Evolutionary conservation across 2,113 vertebrate genomes (phyloP).

Genomic region (Oryzias celebensis): DNA sequence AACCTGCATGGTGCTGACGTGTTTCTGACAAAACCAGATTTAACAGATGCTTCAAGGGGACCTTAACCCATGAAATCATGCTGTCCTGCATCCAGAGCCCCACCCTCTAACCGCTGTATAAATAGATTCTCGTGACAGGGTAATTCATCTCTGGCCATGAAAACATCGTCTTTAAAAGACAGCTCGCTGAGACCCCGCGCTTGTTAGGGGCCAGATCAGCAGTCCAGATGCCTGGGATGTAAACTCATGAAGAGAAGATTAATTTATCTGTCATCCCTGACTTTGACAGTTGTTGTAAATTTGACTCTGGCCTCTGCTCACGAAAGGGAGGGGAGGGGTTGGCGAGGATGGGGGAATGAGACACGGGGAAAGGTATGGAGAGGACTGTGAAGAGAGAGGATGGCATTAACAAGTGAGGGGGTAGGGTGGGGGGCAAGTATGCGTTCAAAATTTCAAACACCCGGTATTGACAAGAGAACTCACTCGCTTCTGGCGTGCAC

Average conservation of each 20-base stretch:
- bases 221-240: conserved; percentile 90
- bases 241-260: conserved; percentile 97
- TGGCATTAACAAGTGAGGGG: conserved; percentile 42
- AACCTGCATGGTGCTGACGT: conserved; percentile 60
- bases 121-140: conserved; percentile 93
- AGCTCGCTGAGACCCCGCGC: conserved; percentile 87
- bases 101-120: conserved; percentile 89
- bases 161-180: conserved; percentile 94
- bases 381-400: conserved; percentile 46
- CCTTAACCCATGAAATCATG: conserved; percentile 88
- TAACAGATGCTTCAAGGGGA: conserved; percentile 85
- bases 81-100: conserved; percentile 84
- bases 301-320: conserved; percentile 83
- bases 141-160: conserved; percentile 94
- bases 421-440: conserved; percentile 38
- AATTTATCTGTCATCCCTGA: conserved; percentile 93
- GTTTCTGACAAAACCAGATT: conserved; percentile 79
- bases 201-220: conserved; percentile 94
- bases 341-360: conserved; percentile 19
- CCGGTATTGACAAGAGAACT: conserved; percentile 66
- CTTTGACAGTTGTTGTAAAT: conserved; percentile 96
- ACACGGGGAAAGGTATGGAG: conserved; percentile 52
- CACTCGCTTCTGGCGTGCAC: conserved; percentile 56
- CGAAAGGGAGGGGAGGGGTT: conserved; percentile 51
- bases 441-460: conserved; percentile 65